phyloP scores from a whole-genome alignment of 2,113 vertebrate genomes.

The Mustela nigripes region DNA sequence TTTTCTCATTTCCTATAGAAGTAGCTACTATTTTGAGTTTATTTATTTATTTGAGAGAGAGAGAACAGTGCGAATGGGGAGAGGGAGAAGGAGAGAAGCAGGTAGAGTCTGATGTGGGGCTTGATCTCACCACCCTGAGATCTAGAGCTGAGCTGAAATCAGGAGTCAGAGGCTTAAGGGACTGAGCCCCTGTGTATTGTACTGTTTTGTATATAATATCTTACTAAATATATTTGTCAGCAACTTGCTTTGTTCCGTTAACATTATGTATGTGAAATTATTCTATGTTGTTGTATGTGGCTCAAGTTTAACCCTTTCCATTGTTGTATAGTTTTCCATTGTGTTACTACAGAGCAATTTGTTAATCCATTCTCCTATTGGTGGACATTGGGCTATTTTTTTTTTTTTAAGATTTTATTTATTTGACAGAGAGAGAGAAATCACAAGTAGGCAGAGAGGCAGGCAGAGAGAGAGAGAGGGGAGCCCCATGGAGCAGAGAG shows the following conservation, averaged over 20 bases:
- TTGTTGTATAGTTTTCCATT: neutral
- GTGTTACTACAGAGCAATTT: neutral
- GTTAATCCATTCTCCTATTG: neutral
- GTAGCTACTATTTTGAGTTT: neutral
- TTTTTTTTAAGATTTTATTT: no score
- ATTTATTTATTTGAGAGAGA: neutral
- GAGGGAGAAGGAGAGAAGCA: neutral
- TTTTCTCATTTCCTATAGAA: neutral
- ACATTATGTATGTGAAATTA: neutral
- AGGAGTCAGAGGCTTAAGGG: neutral
- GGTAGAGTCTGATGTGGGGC: neutral
- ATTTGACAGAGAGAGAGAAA: no score
- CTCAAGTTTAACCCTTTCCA: neutral
- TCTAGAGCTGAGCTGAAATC: neutral
- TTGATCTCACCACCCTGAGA: neutral
- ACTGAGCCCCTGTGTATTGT: neutral
- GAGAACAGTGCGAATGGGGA: neutral
- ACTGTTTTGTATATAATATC: neutral
- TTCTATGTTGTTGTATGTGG: neutral
- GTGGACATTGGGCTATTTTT: neutral
- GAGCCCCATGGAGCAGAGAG: no score
- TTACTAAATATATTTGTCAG: neutral
- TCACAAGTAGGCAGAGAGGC: no score
- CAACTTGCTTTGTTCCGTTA: conserved; percentile 22
- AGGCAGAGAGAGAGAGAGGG: no score